Evolutionary conservation across 2,888 invertebrate genomes (phyloP).

Genomic region (Heliconius erato): DNA sequence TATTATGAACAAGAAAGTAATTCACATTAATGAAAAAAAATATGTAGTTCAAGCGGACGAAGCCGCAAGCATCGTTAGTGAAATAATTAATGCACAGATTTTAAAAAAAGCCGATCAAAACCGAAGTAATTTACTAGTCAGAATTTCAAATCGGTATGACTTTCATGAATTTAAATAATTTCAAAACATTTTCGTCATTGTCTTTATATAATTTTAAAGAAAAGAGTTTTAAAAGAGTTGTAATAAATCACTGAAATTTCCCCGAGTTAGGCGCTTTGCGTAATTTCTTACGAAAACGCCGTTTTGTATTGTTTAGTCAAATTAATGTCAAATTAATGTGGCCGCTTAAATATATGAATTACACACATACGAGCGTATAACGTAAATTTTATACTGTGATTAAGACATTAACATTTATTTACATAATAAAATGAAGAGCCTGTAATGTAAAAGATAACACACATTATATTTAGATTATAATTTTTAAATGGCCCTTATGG

Average conservation of each 20-base stretch:
- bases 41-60: too few relatives aligned
- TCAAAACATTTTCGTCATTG: constrained; percentile 3
- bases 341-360: constrained; percentile 27
- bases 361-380: constrained; percentile 25
- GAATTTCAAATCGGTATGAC: neutral
- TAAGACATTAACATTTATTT: neutral
- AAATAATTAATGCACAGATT: too few relatives aligned
- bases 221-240: too few relatives aligned
- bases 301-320: constrained; percentile 75
- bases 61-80: too few relatives aligned
- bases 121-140: neutral
- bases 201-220: constrained; percentile 29
- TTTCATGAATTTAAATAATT: neutral
- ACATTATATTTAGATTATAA: neutral
- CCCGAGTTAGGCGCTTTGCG: constrained; percentile 32
- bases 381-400: constrained; percentile 13
- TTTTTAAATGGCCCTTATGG: neutral
- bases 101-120: neutral
- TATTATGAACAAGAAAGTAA: too few relatives aligned
- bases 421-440: neutral
- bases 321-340: constrained; percentile 79
- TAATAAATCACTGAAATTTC: constrained; percentile 32
- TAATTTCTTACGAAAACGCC: constrained; percentile 65
- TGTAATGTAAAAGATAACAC: neutral
- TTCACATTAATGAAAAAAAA: too few relatives aligned